phyloP scores from a whole-genome alignment of 2,888 invertebrate species.

The Sphinx pinastri region DNA sequence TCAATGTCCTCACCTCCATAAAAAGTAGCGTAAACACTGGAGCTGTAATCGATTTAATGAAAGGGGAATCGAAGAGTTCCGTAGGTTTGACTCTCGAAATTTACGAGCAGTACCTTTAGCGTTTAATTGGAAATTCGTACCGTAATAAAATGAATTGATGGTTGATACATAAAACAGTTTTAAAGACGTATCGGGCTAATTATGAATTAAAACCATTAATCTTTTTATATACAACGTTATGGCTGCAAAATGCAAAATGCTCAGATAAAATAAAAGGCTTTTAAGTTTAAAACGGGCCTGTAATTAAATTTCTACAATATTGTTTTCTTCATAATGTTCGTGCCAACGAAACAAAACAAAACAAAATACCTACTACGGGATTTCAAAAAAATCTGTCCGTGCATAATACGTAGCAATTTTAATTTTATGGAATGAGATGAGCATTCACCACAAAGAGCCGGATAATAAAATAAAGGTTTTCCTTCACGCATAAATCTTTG shows the following conservation, averaged over 20 bases:
- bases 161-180: slow-evolving; percentile 68
- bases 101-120: slow-evolving; percentile 70
- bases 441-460: slow-evolving; percentile 61
- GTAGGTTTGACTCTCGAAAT: slow-evolving; percentile 73
- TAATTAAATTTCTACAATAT: not conserved
- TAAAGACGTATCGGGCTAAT: slow-evolving; percentile 4
- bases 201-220: not conserved
- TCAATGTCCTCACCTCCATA: slow-evolving; percentile 69
- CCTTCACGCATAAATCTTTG: slow-evolving; percentile 69
- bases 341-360: slow-evolving; percentile 3
- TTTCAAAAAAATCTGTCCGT: slow-evolving; percentile 19
- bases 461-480: slow-evolving; percentile 72
- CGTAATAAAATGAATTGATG: slow-evolving; percentile 76
- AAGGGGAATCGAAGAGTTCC: slow-evolving; percentile 73
- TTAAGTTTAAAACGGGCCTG: too few relatives aligned
- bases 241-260: not conserved
- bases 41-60: slow-evolving; percentile 77
- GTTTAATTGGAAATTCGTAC: slow-evolving; percentile 78
- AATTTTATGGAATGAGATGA: slow-evolving; percentile 43
- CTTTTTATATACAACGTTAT: not conserved
- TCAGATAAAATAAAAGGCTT: not conserved
- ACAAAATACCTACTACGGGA: not conserved
- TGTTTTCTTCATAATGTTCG: not conserved
- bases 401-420: slow-evolving; percentile 24
- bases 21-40: slow-evolving; percentile 68